Evolutionary conservation across 1,140 invertebrate species (phyloP).

Genomic region (Drosophila ambigua): DNA sequence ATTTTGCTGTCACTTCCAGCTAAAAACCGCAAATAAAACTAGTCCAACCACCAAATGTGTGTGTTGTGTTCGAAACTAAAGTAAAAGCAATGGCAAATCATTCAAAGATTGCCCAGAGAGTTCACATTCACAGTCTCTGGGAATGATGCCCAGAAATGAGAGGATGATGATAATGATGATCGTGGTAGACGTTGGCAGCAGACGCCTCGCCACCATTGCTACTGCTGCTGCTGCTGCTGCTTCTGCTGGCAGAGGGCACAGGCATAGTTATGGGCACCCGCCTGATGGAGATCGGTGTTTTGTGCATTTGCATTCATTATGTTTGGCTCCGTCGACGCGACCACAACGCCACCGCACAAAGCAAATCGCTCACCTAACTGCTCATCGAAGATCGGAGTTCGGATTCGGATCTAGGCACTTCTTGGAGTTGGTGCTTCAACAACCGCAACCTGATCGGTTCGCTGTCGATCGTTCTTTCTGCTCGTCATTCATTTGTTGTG

Average conservation of each 20-base stretch:
- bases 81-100: slow-evolving; percentile 65
- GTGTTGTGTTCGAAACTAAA: slow-evolving; percentile 31
- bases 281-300: slow-evolving; percentile 57
- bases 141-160: neutral
- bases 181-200: slow-evolving; percentile 28
- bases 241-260: slow-evolving; percentile 25
- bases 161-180: slow-evolving; percentile 22
- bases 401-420: slow-evolving; percentile 2
- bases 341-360: slow-evolving; percentile 62
- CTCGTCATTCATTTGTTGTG: slow-evolving; percentile 50
- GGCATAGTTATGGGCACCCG: slow-evolving; percentile 55
- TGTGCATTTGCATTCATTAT: slow-evolving; percentile 82
- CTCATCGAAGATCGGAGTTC: slow-evolving; percentile 19
- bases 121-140: neutral
- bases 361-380: slow-evolving; percentile 14
- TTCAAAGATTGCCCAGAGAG: slow-evolving; percentile 12
- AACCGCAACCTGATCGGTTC: slow-evolving; percentile 38
- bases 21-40: slow-evolving; percentile 57
- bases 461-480: slow-evolving; percentile 54
- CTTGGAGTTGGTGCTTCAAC: slow-evolving; percentile 19
- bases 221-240: slow-evolving; percentile 9
- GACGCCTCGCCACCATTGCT: slow-evolving; percentile 25
- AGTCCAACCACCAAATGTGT: slow-evolving; percentile 56
- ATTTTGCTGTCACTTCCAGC: slow-evolving; percentile 46
- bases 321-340: slow-evolving; percentile 74